A percentile compares a stretch with the other conserved stretches of the same genome.
Evolutionary conservation across 2,888 invertebrate species (phyloP).

Genomic region (Ectropis crepuscularia): DNA sequence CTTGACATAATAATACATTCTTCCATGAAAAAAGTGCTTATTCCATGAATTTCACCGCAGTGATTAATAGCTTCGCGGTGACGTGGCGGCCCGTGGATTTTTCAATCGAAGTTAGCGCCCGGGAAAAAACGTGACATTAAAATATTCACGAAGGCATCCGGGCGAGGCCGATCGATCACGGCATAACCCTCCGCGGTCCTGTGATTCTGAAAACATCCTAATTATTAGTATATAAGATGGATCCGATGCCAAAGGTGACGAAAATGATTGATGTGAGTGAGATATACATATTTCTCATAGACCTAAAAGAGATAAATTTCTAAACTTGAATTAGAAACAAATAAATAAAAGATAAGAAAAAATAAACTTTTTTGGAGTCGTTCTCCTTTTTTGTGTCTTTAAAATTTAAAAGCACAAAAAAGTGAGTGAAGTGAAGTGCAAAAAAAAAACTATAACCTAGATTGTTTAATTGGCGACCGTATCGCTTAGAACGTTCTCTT

Average conservation of each 20-base stretch:
- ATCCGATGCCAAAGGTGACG: not conserved
- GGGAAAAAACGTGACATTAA: conserved; percentile 58
- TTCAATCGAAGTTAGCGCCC: conserved; percentile 59
- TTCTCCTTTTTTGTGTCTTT: too few species aligned
- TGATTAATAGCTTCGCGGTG: conserved; percentile 60
- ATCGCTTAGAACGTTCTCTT: too few species aligned
- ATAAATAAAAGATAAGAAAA: too few species aligned
- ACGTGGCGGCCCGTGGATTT: conserved; percentile 55
- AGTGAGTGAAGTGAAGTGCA: too few species aligned
- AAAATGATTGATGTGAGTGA: not conserved
- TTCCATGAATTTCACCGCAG: conserved; percentile 47
- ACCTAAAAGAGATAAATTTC: too few species aligned
- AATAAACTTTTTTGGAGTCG: too few species aligned
- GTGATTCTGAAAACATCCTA: conserved; percentile 22
- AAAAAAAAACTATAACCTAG: too few species aligned
- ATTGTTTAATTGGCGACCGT: too few species aligned
- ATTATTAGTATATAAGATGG: conserved; percentile 24
- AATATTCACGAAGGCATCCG: conserved; percentile 57
- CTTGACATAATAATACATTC: conserved; percentile 45
- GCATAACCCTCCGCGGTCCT: conserved; percentile 32
- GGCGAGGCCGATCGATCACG: conserved; percentile 44
- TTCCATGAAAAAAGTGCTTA: conserved; percentile 35
- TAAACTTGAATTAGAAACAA: too few species aligned
- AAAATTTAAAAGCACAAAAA: too few species aligned
- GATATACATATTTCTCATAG: not conserved